A percentile compares a stretch with the other conserved stretches of the same genome.
These are phyloP conservation scores for Cavia porcellus DNA, from an alignment of 2,113 vertebrate species.

Conservation along the genomic window DNA sequence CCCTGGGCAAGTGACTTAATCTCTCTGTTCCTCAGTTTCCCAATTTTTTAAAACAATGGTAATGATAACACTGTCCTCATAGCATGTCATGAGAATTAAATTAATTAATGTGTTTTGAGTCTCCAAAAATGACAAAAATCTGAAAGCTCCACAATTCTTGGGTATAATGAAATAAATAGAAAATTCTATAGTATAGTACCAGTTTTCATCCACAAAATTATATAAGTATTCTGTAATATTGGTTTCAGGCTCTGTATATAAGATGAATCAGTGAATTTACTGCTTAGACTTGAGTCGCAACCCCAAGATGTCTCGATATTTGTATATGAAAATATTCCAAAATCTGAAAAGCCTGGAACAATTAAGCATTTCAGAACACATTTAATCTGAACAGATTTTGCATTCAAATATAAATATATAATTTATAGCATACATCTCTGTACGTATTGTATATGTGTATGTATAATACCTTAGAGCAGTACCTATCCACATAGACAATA, in stretches of 20 bases:
- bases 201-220: not conserved
- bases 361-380: not conserved
- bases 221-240: not conserved
- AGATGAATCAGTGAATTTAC: not conserved
- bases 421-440: not conserved
- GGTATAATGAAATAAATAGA: not conserved
- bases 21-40: not conserved
- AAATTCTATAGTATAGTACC: not conserved
- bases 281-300: not conserved
- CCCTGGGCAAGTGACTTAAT: not conserved
- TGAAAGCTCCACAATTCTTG: not conserved
- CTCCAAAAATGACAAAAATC: not conserved
- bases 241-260: not conserved
- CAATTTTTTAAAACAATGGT: not conserved
- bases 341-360: not conserved
- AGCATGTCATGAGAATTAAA: not conserved
- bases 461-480: not conserved
- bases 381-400: not conserved
- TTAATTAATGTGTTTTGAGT: not conserved
- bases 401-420: not conserved
- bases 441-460: not conserved
- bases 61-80: not conserved
- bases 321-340: not conserved
- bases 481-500: fast-evolving
- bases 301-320: not conserved